Evolutionary conservation across 2,888 invertebrate species (phyloP), one percentile per base, ranked within the genome.

Genomic region (Zeuzera pyrina): DNA sequence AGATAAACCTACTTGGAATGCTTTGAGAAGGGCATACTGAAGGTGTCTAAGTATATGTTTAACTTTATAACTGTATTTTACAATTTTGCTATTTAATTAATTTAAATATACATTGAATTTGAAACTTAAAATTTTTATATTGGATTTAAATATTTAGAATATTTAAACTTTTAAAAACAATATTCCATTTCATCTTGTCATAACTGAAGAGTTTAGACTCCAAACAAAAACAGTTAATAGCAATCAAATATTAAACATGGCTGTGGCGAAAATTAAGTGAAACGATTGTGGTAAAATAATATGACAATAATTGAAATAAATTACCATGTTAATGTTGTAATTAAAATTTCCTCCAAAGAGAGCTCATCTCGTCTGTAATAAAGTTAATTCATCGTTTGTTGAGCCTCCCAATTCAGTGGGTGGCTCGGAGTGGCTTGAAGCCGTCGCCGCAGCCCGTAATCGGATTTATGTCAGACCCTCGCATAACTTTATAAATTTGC

Each of bases 401-500:
- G 31, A 45, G 41, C 33, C 38, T 34, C 48, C 52, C 49, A 52
- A 49, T 56, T 59, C 51, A 37, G 45, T 39, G 47, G 50, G 50
- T 50, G 47, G 38, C 35, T 44, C 45, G n/a, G 47, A 49, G 50
- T 50, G 47, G 38, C 35, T 44, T 45, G n/a, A 31, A 31, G n/a
- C 25, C 24, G 16, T 23, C 13, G 23, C 31, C 8, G 12, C 26
- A 10, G 3, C 12, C 10, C 16, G 11, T 68, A 69, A 69, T 67
- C 63, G 47, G 64, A 66, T 71, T 65, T 57, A 47, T 40, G 53
- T 46, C 47, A 37, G 38, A 44, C 49, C 53, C 49, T 47, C 45
- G 53, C 55, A 48, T 58, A 55, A 67, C 57, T 66, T 66, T 40
- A 50, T 40, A 50, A 57, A 67, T 70, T 63, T 69, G 57, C 64